Conservation (phyloP, 2,888 invertebrate genomes). For the Yponomeuta evonymella region DNA sequence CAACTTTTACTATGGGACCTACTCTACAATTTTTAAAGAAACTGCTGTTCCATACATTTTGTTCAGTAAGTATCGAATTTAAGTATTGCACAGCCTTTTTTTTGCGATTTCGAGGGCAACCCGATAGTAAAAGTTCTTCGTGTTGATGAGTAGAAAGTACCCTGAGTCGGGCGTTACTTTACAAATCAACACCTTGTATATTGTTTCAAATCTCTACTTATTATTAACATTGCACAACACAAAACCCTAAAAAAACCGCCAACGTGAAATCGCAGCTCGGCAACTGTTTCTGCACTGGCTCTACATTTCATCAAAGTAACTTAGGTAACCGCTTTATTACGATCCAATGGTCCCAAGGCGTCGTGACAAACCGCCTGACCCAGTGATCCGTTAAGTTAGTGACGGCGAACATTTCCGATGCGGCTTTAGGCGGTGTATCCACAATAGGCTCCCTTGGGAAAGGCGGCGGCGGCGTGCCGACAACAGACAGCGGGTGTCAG, state of each 20-base stretch:
- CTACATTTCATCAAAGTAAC: background rate
- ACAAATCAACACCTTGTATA: too few relatives aligned
- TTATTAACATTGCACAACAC: background rate
- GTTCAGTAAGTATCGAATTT: too few relatives aligned
- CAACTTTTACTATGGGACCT: too few relatives aligned
- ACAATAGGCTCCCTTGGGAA: conserved; percentile 73
- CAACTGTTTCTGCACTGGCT: background rate
- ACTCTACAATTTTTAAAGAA: too few relatives aligned
- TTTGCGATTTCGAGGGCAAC: too few relatives aligned
- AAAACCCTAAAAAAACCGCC: background rate
- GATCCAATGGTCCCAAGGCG: background rate
- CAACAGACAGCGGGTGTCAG: conserved; percentile 76
- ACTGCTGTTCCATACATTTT: too few relatives aligned
- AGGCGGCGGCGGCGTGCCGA: conserved; percentile 74
- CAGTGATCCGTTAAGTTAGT: background rate
- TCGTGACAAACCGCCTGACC: conserved; percentile 3
- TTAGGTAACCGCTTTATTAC: background rate
- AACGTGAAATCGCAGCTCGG: background rate
- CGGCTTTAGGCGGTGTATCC: conserved; percentile 46
- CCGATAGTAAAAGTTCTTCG: too few relatives aligned
- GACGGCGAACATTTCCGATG: background rate
- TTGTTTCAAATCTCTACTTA: too few relatives aligned
- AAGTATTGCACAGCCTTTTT: too few relatives aligned
- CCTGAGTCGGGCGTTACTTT: too few relatives aligned
- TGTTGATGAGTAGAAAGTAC: too few relatives aligned